These are phyloP conservation scores for Lophius americanus DNA, from an alignment of 2,797 vertebrate genomes.

Conservation along the genomic window DNA sequence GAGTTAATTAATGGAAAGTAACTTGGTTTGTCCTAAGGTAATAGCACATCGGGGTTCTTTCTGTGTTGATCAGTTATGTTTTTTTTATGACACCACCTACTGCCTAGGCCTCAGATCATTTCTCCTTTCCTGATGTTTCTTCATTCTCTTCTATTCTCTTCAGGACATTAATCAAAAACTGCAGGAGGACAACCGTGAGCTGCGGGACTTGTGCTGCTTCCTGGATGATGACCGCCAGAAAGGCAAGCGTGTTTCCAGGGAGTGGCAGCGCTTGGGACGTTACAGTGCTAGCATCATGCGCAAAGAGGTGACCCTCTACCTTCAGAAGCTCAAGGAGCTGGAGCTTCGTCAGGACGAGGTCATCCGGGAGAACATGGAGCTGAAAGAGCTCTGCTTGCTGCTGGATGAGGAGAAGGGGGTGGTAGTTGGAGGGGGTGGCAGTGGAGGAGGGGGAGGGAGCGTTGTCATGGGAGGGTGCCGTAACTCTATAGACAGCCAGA, in stretches of 20 bases:
- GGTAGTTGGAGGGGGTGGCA: conserved; percentile 41
- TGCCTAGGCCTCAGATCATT: conserved; percentile 1
- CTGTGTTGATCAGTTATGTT: conserved; percentile 11
- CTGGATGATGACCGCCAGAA: conserved; percentile 97
- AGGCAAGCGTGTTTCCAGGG: conserved; percentile 94
- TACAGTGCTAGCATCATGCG: conserved; percentile 96
- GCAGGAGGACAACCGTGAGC: conserved; percentile 96
- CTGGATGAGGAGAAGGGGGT: conserved; percentile 92
- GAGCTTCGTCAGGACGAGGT: conserved; percentile 94
- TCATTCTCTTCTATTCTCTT: not conserved
- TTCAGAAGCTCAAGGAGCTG: conserved; percentile 95
- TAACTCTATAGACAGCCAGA: conserved; percentile 95
- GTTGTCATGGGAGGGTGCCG: conserved; percentile 85
- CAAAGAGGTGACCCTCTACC: conserved; percentile 94
- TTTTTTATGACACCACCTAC: conserved; percentile 11
- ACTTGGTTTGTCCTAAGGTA: conserved; percentile 25
- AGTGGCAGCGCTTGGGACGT: conserved; percentile 95
- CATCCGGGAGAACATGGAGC: conserved; percentile 93
- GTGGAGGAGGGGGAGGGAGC: conserved; percentile 44
- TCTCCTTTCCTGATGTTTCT: not conserved
- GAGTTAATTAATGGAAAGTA: conserved; percentile 20
- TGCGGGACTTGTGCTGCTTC: conserved; percentile 96
- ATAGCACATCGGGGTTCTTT: conserved; percentile 24
- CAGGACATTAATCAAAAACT: conserved; percentile 98
- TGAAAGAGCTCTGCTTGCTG: conserved; percentile 94